Conservation (phyloP, 2,888 invertebrate genomes). For the Altica lythri region DNA sequence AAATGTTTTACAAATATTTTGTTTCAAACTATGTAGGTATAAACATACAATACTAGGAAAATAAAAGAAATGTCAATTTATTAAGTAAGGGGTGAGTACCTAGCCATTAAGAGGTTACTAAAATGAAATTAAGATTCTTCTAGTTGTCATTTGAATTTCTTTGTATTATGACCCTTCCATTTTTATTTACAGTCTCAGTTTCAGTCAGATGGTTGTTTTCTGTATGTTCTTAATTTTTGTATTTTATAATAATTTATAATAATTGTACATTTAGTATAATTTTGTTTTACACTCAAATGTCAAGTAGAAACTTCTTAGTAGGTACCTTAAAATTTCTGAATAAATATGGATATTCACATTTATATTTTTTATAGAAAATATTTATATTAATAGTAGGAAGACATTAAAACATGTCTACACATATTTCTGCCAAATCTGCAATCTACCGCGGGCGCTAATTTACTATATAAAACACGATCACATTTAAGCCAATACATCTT, state of each 20-base stretch:
- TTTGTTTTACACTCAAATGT: not conserved
- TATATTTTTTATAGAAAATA: not conserved
- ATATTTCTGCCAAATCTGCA: slow-evolving; percentile 16
- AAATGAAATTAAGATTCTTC: not conserved
- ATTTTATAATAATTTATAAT: not conserved
- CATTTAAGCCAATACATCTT: slow-evolving; percentile 13
- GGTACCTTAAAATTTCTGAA: too few species aligned
- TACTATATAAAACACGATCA: slow-evolving; percentile 5
- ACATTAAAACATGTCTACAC: slow-evolving; percentile 15
- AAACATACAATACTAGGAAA: slow-evolving; percentile 15
- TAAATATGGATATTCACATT: slow-evolving; percentile 5
- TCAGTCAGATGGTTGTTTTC: too few species aligned
- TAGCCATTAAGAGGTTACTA: slow-evolving; percentile 2
- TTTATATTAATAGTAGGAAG: slow-evolving; percentile 2
- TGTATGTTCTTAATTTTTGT: not conserved
- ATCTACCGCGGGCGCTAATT: slow-evolving; percentile 11
- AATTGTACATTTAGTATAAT: not conserved
- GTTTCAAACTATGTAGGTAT: slow-evolving; percentile 13
- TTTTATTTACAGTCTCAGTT: not conserved
- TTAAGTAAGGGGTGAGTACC: slow-evolving; percentile 12
- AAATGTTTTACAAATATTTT: slow-evolving; percentile 17
- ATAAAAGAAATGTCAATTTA: slow-evolving; percentile 1
- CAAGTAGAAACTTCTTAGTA: slow-evolving; percentile 1
- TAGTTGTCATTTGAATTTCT: not conserved
- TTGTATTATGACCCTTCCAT: not conserved